phyloP scores from a whole-genome alignment of 1,140 invertebrate genomes.

The Andricus grossulariae region DNA sequence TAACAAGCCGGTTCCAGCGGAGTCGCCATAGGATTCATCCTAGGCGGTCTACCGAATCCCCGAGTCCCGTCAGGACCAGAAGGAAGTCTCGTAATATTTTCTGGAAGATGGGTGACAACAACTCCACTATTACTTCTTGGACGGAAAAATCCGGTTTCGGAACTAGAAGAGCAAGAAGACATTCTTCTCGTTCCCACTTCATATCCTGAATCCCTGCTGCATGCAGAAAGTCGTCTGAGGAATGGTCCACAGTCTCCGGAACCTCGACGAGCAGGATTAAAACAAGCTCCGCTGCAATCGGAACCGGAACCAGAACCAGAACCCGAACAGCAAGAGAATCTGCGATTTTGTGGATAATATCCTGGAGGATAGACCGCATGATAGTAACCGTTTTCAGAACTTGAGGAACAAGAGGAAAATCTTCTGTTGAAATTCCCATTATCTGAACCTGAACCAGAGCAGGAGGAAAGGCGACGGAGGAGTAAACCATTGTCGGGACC shows the following conservation, averaged over 20 bases:
- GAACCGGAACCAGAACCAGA: slow-evolving; percentile 57
- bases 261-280: slow-evolving; percentile 60
- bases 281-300: slow-evolving; percentile 54
- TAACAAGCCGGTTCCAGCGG: slow-evolving; percentile 44
- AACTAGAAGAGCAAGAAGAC: slow-evolving; percentile 66
- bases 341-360: slow-evolving; percentile 63
- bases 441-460: slow-evolving; percentile 73
- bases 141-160: slow-evolving; percentile 63
- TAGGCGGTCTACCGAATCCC: slow-evolving; percentile 79
- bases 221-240: slow-evolving; percentile 76
- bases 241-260: slow-evolving; percentile 68
- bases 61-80: slow-evolving; percentile 89
- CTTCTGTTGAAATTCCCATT: slow-evolving; percentile 68
- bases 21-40: slow-evolving; percentile 47
- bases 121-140: slow-evolving; percentile 77
- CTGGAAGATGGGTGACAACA: slow-evolving; percentile 75
- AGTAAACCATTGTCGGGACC: slow-evolving; percentile 72
- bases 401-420: slow-evolving; percentile 71
- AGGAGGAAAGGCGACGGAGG: slow-evolving; percentile 65
- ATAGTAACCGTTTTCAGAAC: slow-evolving; percentile 69
- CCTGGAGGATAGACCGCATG: slow-evolving; percentile 62
- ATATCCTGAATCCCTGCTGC: slow-evolving; percentile 73
- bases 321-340: slow-evolving; percentile 69
- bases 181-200: slow-evolving; percentile 63
- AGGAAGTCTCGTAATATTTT: slow-evolving; percentile 86